These are phyloP conservation scores for Pseudorectes ferrugineus DNA, from an alignment of 2,113 vertebrate genomes.

Conservation along the genomic window DNA sequence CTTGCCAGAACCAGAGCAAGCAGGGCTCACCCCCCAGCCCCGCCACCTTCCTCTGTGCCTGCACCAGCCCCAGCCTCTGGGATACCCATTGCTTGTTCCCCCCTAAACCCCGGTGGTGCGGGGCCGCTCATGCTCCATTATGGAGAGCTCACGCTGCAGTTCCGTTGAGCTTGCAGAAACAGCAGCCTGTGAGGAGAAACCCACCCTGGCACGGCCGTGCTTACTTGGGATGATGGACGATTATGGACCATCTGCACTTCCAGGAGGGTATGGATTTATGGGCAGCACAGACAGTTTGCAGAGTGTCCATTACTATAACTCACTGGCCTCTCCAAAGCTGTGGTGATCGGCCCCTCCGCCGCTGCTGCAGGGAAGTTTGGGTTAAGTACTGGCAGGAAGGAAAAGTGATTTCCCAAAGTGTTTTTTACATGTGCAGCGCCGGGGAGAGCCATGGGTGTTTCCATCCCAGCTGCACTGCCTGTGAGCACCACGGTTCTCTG, in stretches of 20 bases:
- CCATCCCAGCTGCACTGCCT: not conserved
- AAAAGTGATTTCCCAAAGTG: not conserved
- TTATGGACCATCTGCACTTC: conserved; percentile 85
- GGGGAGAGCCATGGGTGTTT: not conserved
- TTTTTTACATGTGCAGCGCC: not conserved
- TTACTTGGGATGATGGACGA: conserved; percentile 77
- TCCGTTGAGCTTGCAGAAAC: conserved; percentile 77
- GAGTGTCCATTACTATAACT: conserved; percentile 82
- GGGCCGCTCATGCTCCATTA: conserved; percentile 10
- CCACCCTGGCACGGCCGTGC: conserved; percentile 68
- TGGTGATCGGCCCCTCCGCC: conserved; percentile 33
- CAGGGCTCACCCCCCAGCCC: not conserved
- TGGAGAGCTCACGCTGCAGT: not conserved
- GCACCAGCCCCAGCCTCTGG: not conserved
- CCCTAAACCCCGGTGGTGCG: not conserved
- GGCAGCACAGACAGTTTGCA: conserved; percentile 75
- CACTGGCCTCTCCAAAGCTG: conserved; percentile 74
- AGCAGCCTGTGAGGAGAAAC: conserved; percentile 65
- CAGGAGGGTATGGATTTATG: conserved; percentile 81
- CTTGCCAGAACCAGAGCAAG: not conserved
- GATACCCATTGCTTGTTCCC: not conserved
- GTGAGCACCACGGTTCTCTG: not conserved
- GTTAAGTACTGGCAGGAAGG: conserved; percentile 28
- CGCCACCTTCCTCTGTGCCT: not conserved
- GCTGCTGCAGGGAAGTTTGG: not conserved